phyloP scores from a whole-genome alignment of 2,797 vertebrate species.

The Benthosema pterotum region DNA sequence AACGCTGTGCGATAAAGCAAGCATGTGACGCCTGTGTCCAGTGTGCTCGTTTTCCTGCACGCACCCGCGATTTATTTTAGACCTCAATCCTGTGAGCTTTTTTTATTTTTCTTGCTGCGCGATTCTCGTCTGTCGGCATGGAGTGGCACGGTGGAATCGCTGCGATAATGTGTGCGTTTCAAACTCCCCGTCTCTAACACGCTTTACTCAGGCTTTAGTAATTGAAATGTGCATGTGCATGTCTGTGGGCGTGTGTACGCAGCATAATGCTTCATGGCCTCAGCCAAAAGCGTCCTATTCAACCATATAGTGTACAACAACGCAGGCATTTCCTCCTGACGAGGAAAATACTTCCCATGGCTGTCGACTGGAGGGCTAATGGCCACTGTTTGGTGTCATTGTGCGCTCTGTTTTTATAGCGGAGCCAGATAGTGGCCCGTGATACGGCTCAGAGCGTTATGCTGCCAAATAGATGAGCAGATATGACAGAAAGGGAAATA shows the following conservation, averaged over 20 bases:
- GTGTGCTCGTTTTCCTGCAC: too few relatives aligned
- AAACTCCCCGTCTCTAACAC: too few relatives aligned
- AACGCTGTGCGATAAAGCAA: too few relatives aligned
- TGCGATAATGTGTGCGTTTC: too few relatives aligned
- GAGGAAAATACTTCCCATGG: conserved; percentile 42
- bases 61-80: too few relatives aligned
- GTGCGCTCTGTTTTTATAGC: conserved; percentile 41
- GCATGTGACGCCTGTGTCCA: too few relatives aligned
- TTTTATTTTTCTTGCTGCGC: too few relatives aligned
- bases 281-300: conserved; percentile 56
- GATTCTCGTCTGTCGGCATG: too few relatives aligned
- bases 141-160: too few relatives aligned
- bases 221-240: background rate
- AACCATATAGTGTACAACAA: conserved; percentile 34
- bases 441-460: conserved; percentile 51
- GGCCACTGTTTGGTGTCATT: conserved; percentile 54
- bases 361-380: conserved; percentile 46
- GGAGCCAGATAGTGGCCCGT: conserved; percentile 48
- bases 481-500: conserved; percentile 33
- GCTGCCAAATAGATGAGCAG: conserved; percentile 60
- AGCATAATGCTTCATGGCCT: conserved; percentile 50
- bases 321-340: conserved; percentile 51
- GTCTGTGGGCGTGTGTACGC: background rate
- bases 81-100: too few relatives aligned
- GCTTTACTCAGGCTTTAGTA: too few relatives aligned